Evolutionary conservation across 2,113 vertebrate genomes (phyloP).

Genomic region (Dicentrarchus labrax): DNA sequence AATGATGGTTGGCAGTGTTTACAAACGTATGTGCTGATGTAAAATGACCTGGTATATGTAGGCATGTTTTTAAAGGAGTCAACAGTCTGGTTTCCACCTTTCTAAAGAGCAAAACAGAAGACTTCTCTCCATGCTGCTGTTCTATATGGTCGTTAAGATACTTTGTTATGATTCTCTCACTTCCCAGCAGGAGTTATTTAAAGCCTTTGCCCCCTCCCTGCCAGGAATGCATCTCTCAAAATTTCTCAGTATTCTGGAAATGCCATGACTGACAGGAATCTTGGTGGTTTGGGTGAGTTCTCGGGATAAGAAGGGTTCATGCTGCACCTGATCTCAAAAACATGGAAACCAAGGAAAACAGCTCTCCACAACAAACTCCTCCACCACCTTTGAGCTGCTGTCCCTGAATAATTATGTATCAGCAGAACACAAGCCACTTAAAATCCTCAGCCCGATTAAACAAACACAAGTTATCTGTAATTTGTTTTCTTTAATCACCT

Average conservation of each 20-base stretch:
- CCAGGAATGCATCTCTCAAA: conserved; percentile 8
- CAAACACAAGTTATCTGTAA: not conserved
- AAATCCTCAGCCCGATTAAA: not conserved
- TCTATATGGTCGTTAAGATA: too few species aligned
- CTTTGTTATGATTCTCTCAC: not conserved
- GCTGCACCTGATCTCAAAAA: conserved; percentile 16
- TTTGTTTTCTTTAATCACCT: conserved; percentile 33
- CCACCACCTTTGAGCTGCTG: not conserved
- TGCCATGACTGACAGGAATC: conserved; percentile 1
- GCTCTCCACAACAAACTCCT: not conserved
- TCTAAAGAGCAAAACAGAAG: not conserved
- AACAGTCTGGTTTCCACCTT: not conserved
- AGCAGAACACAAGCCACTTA: not conserved
- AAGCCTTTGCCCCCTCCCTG: not conserved
- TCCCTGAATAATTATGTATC: not conserved
- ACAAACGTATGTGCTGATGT: not conserved
- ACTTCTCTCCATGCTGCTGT: not conserved
- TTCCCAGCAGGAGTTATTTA: conserved; percentile 33
- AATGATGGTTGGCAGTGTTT: not conserved
- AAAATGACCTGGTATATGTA: not conserved
- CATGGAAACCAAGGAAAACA: conserved; percentile 3
- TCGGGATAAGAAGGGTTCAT: not conserved
- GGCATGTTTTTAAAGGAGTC: not conserved
- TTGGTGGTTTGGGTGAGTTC: not conserved
- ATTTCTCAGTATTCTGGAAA: conserved; percentile 15